phyloP scores from a whole-genome alignment of 2,113 vertebrate genomes.

The Charadrius vociferus region DNA sequence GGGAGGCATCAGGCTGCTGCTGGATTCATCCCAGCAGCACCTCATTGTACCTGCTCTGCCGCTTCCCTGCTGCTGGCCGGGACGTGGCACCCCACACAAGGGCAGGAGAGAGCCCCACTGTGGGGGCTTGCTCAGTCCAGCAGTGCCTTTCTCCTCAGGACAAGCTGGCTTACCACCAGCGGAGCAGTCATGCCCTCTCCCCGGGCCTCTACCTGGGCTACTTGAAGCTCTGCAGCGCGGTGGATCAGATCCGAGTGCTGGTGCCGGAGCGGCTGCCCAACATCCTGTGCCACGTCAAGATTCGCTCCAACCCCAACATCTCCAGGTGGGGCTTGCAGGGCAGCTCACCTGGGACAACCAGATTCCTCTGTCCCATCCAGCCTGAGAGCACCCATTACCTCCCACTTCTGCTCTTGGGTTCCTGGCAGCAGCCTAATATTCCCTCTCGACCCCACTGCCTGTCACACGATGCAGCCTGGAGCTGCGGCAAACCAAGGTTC shows the following conservation, averaged over 20 bases:
- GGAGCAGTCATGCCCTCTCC: slow-evolving; percentile 81
- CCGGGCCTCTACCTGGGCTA: slow-evolving; percentile 90
- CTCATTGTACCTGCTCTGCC: accelerated
- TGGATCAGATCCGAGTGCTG: slow-evolving; percentile 90
- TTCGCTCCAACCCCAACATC: slow-evolving; percentile 87
- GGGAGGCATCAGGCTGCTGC: neutral
- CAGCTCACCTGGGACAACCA: neutral
- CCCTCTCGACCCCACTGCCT: neutral
- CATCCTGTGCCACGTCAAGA: slow-evolving; percentile 88
- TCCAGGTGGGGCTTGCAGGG: slow-evolving; percentile 79
- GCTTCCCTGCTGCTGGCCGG: neutral
- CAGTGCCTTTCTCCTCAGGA: slow-evolving; percentile 73
- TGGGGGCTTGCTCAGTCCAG: neutral
- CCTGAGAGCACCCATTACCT: neutral
- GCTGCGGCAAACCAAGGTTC: neutral
- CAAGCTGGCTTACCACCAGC: slow-evolving; percentile 86
- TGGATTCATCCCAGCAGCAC: neutral
- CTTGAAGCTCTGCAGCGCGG: slow-evolving; percentile 89
- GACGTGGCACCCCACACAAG: accelerated
- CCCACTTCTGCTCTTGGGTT: neutral
- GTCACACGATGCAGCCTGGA: neutral
- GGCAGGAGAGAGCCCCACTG: neutral
- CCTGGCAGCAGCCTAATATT: accelerated
- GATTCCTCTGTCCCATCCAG: neutral
- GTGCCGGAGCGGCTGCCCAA: slow-evolving; percentile 89